phyloP scores from a whole-genome alignment of 2,888 invertebrate species.

The Belgica antarctica region DNA sequence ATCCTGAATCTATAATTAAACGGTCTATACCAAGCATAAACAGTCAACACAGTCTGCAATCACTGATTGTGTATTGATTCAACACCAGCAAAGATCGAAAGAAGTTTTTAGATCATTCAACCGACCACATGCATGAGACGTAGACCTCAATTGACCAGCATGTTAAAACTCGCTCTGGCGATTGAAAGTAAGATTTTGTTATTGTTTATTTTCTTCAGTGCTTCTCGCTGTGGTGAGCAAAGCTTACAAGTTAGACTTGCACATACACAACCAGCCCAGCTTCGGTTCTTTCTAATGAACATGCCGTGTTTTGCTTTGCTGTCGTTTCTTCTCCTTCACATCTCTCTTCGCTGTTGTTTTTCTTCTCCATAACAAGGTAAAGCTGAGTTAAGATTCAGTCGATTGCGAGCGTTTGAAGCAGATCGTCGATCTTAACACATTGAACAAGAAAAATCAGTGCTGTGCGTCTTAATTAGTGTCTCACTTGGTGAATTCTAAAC shows the following conservation, averaged over 20 bases:
- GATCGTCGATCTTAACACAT: constrained; percentile 18
- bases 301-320: constrained; percentile 23
- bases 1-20: too few species aligned
- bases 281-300: constrained; percentile 34
- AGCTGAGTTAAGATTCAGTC: constrained; percentile 29
- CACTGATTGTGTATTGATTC: too few species aligned
- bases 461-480: constrained; percentile 3
- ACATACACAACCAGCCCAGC: constrained; percentile 1
- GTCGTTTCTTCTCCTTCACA: not conserved
- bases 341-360: constrained; percentile 20
- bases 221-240: not conserved
- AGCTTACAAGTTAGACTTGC: constrained; percentile 22
- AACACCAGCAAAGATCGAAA: too few species aligned
- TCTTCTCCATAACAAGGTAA: constrained; percentile 23
- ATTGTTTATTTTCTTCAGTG: constrained; percentile 3
- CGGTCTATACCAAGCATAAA: too few species aligned
- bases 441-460: constrained; percentile 23
- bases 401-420: constrained; percentile 39
- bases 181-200: constrained; percentile 40
- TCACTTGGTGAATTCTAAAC: too few species aligned
- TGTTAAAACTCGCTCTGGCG: constrained; percentile 11
- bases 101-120: constrained; percentile 44
- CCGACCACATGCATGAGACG: constrained; percentile 5
- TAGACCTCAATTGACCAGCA: constrained; percentile 28
- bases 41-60: too few species aligned